Evolutionary conservation across 2,888 invertebrate genomes (phyloP), one percentile per base, ranked within the genome.

Genomic region (Unio delphinus): DNA sequence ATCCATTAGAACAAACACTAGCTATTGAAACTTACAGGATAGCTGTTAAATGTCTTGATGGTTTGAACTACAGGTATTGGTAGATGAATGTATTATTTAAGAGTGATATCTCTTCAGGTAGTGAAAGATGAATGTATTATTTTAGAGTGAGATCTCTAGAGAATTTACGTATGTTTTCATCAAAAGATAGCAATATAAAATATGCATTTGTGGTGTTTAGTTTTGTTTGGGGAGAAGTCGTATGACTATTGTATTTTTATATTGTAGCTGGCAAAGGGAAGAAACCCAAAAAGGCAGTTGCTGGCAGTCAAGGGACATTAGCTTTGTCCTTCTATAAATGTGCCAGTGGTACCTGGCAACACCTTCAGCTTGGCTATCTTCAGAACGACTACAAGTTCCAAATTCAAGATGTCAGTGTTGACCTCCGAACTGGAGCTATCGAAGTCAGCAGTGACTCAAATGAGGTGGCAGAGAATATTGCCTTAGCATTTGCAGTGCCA

Each of bases 391-490:
- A 73, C 68, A 75, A 73, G 55, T 83, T 83, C 72, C 70, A 69
- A 7, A 74, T 85, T 57, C 82, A 81, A 55, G 77, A 80, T 7
- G 74, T 81, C 20, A 78, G 68, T 55, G 84, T 88, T 55, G 84
- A 89, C 70, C 78, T 89, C 28, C 78, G 79, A 70, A 79, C 79
- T 20, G 88, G 88, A 20, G 79, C 74, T 45, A 79, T 88, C 34
- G 76, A 82, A 34, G 75, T 88, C 17, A 72, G 74, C 45, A 78
- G 80, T n/a, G 78, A 79, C 15, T 66, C 70, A 8, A 77, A 77
- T 60, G 87, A 90, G 69, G 89, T 91, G 18, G 90, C 90, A 4
- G 91, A 91, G 80, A 90, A 91, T 72, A 84, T 91, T 17, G 90
- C 90, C 23, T 80, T 90, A 67, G 89, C 90, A 15, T 91, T 91